Conservation (phyloP, 2,113 vertebrate genomes). For the Varanus komodoensis region DNA sequence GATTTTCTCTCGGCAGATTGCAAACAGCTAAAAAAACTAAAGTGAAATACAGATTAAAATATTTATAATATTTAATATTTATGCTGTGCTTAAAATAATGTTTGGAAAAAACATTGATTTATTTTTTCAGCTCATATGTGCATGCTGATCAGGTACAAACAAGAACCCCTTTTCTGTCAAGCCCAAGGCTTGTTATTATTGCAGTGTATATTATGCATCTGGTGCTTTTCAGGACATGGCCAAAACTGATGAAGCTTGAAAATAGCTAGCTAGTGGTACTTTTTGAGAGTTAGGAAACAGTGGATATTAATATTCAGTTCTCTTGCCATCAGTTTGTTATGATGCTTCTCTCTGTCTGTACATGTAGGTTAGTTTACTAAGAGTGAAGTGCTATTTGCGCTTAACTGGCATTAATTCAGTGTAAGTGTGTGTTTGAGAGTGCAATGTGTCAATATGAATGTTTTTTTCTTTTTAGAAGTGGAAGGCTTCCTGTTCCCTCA, state of each 20-base stretch:
- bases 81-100: background rate
- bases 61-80: no score
- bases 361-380: background rate
- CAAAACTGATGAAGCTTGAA: background rate
- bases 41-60: no score
- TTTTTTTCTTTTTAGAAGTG: background rate
- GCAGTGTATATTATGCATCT: background rate
- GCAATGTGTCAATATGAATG: background rate
- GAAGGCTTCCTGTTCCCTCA: background rate
- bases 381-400: background rate
- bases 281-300: background rate
- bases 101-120: background rate
- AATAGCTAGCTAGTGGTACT: background rate
- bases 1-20: no score
- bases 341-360: background rate
- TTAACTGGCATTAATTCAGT: background rate
- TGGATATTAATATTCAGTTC: background rate
- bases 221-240: background rate
- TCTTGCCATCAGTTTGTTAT: background rate
- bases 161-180: background rate
- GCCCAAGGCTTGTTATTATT: background rate
- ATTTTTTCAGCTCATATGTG: background rate
- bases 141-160: background rate
- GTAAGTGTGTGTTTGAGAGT: background rate
- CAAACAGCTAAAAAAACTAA: no score